Evolutionary conservation across 2,888 invertebrate genomes (phyloP).

Genomic region (Diplazon laetatorius): DNA sequence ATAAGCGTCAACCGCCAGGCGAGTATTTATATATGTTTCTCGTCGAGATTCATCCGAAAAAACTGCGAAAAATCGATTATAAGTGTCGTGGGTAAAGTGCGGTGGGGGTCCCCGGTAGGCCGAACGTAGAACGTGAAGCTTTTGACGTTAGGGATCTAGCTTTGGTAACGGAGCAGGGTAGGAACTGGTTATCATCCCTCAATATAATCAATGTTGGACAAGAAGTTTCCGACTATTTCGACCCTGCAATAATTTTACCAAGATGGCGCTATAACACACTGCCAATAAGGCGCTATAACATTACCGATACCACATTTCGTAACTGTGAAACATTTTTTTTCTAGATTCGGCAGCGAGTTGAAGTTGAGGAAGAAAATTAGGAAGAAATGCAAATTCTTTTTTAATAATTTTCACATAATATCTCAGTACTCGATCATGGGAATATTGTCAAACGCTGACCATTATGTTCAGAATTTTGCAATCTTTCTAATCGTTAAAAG

Average conservation of each 20-base stretch:
- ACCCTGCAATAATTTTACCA: neutral
- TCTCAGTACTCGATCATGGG: too few relatives aligned
- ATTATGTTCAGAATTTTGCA: too few relatives aligned
- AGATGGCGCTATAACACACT: neutral
- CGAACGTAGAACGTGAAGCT: conserved; percentile 37
- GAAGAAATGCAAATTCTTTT: too few relatives aligned
- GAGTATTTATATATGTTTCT: neutral
- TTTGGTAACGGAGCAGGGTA: conserved; percentile 29
- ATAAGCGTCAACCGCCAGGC: neutral
- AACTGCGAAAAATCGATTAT: conserved; percentile 41
- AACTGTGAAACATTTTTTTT: too few relatives aligned
- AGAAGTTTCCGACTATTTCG: neutral
- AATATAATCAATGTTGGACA: conserved; percentile 1
- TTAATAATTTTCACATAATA: too few relatives aligned
- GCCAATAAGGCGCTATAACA: too few relatives aligned
- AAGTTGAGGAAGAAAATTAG: too few relatives aligned
- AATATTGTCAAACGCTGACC: too few relatives aligned
- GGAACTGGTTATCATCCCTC: neutral
- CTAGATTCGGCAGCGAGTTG: too few relatives aligned
- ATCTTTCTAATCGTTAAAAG: too few relatives aligned
- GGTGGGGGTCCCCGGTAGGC: conserved; percentile 19
- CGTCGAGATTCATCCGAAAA: neutral
- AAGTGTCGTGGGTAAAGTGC: conserved; percentile 41
- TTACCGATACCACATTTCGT: too few relatives aligned
- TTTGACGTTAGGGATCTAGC: conserved; percentile 15